A percentile compares a stretch with the other conserved stretches of the same genome.
Evolutionary conservation across 2,888 invertebrate species (phyloP).

Genomic region (Papilio demoleus): DNA sequence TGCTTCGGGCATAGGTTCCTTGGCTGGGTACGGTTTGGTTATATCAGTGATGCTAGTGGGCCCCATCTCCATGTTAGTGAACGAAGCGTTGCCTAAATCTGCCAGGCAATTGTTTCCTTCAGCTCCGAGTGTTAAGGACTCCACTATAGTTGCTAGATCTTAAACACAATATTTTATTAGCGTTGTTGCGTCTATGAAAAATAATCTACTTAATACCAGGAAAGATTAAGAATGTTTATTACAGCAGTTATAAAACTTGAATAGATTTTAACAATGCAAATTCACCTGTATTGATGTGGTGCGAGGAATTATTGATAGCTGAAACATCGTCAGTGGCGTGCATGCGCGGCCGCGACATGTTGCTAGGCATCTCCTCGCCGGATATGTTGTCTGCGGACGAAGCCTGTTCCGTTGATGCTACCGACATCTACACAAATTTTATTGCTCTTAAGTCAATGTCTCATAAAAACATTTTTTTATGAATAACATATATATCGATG

Average conservation of each 20-base stretch:
- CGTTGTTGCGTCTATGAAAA: no score
- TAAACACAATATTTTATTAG: slow-evolving; percentile 12
- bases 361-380: slow-evolving; percentile 94
- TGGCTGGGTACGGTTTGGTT: slow-evolving; percentile 80
- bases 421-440: slow-evolving; percentile 82
- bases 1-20: slow-evolving; percentile 73
- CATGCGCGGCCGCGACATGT: slow-evolving; percentile 76
- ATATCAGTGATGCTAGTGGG: slow-evolving; percentile 80
- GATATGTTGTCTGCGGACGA: slow-evolving; percentile 97
- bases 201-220: no score
- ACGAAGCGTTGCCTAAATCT: slow-evolving; percentile 72
- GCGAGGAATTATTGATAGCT: slow-evolving; percentile 88
- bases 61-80: slow-evolving; percentile 82
- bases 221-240: no score
- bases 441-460: not conserved
- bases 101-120: slow-evolving; percentile 84
- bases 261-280: slow-evolving; percentile 14
- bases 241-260: no score
- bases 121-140: slow-evolving; percentile 89
- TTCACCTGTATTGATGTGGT: slow-evolving; percentile 83
- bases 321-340: slow-evolving; percentile 86
- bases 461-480: not conserved
- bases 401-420: slow-evolving; percentile 97
- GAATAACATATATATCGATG: not conserved
- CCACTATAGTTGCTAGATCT: slow-evolving; percentile 94